A percentile compares a stretch with the other conserved stretches of the same genome.
Conservation (phyloP, 2,888 invertebrate genomes). For the Euplexia lucipara region DNA sequence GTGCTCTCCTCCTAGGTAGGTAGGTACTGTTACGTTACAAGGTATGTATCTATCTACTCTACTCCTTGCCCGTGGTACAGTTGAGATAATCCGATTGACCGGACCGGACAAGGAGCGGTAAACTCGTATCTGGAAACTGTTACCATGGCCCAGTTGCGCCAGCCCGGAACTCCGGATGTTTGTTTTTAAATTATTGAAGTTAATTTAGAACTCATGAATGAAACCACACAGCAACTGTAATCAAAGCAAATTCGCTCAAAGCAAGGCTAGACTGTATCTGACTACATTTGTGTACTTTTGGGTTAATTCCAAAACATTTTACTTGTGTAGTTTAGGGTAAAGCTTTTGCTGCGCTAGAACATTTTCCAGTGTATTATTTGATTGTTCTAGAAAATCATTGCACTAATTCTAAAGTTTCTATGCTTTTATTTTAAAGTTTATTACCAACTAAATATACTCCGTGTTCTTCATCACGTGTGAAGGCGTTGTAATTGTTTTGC, state of each 20-base stretch:
- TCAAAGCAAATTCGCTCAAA: constrained; percentile 17
- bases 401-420: constrained; percentile 14
- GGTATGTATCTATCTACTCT: too few species aligned
- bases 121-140: constrained; percentile 1
- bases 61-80: too few species aligned
- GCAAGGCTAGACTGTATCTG: constrained; percentile 20
- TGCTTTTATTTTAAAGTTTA: constrained; percentile 47
- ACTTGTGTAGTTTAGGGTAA: constrained; percentile 13
- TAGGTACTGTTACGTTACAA: too few species aligned
- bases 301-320: constrained; percentile 20
- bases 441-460: constrained; percentile 54
- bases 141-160: constrained; percentile 9
- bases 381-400: constrained; percentile 18
- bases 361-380: neutral
- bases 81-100: too few species aligned
- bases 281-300: constrained; percentile 17
- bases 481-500: constrained; percentile 61
- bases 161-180: constrained; percentile 23
- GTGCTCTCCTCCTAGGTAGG: too few species aligned
- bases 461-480: constrained; percentile 42
- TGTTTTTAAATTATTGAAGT: constrained; percentile 30
- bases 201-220: constrained; percentile 38
- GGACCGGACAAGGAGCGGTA: too few species aligned
- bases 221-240: constrained; percentile 11
- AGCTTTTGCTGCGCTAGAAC: constrained; percentile 15